These are phyloP conservation scores for Tokudaia muenninki DNA, from an alignment of 2,797 vertebrate genomes.

Conservation along the genomic window DNA sequence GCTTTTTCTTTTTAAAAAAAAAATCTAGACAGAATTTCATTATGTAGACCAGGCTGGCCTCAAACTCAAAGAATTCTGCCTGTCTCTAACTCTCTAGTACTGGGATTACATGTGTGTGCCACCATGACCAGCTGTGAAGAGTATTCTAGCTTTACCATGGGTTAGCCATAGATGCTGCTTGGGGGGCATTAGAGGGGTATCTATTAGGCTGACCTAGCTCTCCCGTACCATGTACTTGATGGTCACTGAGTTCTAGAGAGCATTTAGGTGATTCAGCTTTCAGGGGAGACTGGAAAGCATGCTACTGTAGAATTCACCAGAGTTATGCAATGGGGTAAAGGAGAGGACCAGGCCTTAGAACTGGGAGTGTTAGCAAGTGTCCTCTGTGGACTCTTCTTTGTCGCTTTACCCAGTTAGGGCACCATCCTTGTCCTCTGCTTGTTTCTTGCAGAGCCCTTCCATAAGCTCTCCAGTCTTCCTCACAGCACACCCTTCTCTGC, in stretches of 20 bases:
- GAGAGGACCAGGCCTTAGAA: not conserved
- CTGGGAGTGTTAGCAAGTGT: not conserved
- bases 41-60: not conserved
- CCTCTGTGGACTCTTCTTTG: fast-evolving
- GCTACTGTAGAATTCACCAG: fast-evolving
- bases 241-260: too few species aligned
- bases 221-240: not conserved
- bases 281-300: not conserved
- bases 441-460: not conserved
- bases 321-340: not conserved
- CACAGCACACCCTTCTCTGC: not conserved
- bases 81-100: not conserved
- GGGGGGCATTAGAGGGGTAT: not conserved
- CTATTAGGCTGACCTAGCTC: not conserved
- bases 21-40: not conserved
- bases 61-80: not conserved
- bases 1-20: too few species aligned
- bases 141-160: not conserved
- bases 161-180: too few species aligned
- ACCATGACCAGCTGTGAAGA: too few species aligned
- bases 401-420: not conserved
- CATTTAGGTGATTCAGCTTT: not conserved
- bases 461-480: fast-evolving
- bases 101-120: not conserved
- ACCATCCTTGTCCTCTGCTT: not conserved